phyloP scores from a whole-genome alignment of 2,797 vertebrate genomes.

The Peromyscus attwateri region DNA sequence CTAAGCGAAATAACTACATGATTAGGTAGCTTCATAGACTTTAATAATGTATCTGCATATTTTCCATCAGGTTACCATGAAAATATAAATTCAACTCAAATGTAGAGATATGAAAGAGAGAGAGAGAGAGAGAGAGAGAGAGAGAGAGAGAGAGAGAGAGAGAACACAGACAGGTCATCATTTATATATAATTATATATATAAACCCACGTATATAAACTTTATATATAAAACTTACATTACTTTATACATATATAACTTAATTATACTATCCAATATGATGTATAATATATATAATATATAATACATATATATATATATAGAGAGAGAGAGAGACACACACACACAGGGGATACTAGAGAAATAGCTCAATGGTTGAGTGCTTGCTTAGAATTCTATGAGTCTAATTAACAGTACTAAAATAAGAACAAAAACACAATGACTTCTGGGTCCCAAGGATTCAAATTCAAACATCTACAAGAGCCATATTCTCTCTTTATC shows the following conservation, averaged over 20 bases:
- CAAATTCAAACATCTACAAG: not conserved
- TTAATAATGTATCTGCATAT: not conserved
- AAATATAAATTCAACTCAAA: not conserved
- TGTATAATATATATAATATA: not conserved
- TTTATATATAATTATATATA: not conserved
- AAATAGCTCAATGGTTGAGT: not conserved
- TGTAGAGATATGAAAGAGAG: not conserved
- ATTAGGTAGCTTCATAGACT: not conserved
- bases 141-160: too few relatives aligned
- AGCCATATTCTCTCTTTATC: not conserved
- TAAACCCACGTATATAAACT: not conserved
- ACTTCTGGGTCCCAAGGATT: not conserved
- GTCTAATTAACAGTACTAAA: not conserved
- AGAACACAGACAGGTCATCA: not conserved
- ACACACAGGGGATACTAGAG: not conserved
- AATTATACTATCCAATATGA: not conserved
- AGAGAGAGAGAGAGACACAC: not conserved
- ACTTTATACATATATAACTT: not conserved
- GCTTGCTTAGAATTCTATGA: not conserved
- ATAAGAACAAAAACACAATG: not conserved
- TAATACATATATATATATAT: not conserved
- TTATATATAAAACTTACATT: not conserved
- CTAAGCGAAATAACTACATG: not conserved
- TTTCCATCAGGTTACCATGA: not conserved
- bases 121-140: too few relatives aligned